phyloP scores from a whole-genome alignment of 2,888 invertebrate species.

The Embidobia sp. region DNA sequence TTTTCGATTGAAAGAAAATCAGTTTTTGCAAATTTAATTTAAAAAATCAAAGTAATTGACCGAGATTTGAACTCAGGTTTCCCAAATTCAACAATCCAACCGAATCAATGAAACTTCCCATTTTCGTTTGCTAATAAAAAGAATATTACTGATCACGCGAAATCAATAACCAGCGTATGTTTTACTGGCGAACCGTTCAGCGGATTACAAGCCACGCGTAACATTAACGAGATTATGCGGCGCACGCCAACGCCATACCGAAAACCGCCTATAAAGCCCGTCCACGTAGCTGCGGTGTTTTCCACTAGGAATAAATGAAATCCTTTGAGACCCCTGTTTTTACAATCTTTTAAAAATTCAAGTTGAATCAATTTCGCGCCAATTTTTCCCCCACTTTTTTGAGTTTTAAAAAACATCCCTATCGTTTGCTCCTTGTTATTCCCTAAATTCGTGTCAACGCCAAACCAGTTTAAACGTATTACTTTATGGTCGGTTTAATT shows the following conservation, averaged over 20 bases:
- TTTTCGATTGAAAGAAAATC: too few species aligned
- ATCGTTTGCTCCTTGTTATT: too few species aligned
- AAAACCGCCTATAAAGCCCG: constrained; percentile 21
- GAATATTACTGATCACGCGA: too few species aligned
- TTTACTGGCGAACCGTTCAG: constrained; percentile 14
- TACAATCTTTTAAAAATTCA: constrained; percentile 22
- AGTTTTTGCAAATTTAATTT: too few species aligned
- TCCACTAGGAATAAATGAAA: constrained; percentile 31
- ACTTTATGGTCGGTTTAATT: too few species aligned
- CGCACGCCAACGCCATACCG: constrained; percentile 17
- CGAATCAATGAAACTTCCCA: too few species aligned
- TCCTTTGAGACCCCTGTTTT: constrained; percentile 21
- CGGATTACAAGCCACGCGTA: constrained; percentile 23
- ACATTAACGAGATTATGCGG: constrained; percentile 34
- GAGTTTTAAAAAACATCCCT: too few species aligned
- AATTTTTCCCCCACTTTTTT: constrained; percentile 13
- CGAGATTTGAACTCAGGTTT: too few species aligned
- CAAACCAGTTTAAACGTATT: too few species aligned
- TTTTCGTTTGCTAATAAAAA: not conserved
- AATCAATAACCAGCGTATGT: constrained; percentile 11
- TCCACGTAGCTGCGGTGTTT: constrained; percentile 10
- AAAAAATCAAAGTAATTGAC: too few species aligned
- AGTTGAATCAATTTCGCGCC: constrained; percentile 34
- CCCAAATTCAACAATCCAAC: too few species aligned
- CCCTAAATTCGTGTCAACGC: too few species aligned